Evolutionary conservation across 2,797 vertebrate species (phyloP), one percentile per base, ranked within the genome.

Genomic region (Pipistrellus pygmaeus): DNA sequence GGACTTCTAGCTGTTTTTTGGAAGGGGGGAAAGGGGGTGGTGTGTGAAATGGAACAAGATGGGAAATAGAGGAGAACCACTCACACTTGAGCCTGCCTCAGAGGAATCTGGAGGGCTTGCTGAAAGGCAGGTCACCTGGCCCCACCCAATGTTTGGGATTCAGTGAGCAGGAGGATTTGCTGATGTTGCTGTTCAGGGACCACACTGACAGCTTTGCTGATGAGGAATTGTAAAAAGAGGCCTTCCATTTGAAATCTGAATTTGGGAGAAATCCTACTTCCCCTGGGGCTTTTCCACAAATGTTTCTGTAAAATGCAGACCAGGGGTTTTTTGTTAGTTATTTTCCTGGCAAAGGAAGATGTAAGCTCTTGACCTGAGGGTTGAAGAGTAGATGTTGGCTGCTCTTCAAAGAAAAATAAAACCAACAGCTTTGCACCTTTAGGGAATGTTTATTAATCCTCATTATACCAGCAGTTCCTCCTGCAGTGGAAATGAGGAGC

Each of bases 381-480:
- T 38, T 77, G 23, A 72, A 85, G 51, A 84, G 20, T 46, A 69
- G 41, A 76, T 27, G 23, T n/a, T 85, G 80, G 85, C 83, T 60
- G 10, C 44, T 93, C 21, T 94, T 72, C 69, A 90, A 73, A 83
- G 68, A 38, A 64, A 55, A 68, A 69, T 73, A 30, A 51, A 44
- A 9, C n/a, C 4, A 20, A 71, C 13, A 62, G 41, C 18, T 53
- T 90, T 75, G 68, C 38, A 48, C 48, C 8, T 89, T 72, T 80
- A 62, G 80, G 60, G 66, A 73, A 53, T n/a, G 64, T 66, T 88
- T 72, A 46, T 88, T 81, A 76, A 55, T 77, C 30, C 21, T 90
- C 62, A 41, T 84, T 85, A 53, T 46, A 57, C 5, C 30, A 90
- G 48, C 21, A 69, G 3, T 84, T 93, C 62, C 32, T 55, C 35